Evolutionary conservation across 2,888 invertebrate species (phyloP).

Genomic region (Agrotis segetum): DNA sequence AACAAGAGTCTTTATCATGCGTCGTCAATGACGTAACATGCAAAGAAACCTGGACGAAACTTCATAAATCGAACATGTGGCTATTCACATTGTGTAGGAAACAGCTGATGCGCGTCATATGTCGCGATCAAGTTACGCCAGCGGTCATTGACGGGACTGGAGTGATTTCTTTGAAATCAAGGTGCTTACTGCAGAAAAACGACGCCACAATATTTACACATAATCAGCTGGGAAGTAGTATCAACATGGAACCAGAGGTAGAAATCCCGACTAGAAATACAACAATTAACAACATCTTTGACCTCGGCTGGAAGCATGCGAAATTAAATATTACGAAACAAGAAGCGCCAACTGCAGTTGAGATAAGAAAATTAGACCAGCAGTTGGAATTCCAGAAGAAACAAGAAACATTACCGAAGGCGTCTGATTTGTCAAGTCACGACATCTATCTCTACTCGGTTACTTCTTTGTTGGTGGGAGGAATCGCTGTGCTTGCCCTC

Average conservation of each 20-base stretch:
- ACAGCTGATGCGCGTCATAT: too few relatives aligned
- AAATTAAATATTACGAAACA: not conserved
- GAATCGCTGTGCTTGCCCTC: not conserved
- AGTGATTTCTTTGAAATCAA: too few relatives aligned
- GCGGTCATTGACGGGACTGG: too few relatives aligned
- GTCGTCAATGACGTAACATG: not conserved
- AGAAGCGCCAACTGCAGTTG: not conserved
- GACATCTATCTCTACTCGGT: slow-evolving; percentile 3
- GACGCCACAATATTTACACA: too few relatives aligned
- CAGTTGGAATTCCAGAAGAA: not conserved
- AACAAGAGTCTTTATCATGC: not conserved
- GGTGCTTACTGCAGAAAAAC: too few relatives aligned
- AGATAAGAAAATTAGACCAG: not conserved
- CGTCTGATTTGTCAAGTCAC: not conserved
- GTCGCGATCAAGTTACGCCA: too few relatives aligned
- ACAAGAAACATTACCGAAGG: not conserved
- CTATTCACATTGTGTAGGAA: too few relatives aligned
- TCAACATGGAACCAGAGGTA: too few relatives aligned
- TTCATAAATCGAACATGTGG: too few relatives aligned
- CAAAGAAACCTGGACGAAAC: too few relatives aligned
- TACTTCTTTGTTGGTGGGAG: slow-evolving; percentile 1
- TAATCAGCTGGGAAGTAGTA: too few relatives aligned
- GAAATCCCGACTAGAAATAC: too few relatives aligned
- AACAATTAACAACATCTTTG: not conserved
- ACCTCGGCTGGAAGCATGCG: not conserved